phyloP scores from a whole-genome alignment of 1,140 invertebrate species.

The Leptinotarsa defecta region DNA sequence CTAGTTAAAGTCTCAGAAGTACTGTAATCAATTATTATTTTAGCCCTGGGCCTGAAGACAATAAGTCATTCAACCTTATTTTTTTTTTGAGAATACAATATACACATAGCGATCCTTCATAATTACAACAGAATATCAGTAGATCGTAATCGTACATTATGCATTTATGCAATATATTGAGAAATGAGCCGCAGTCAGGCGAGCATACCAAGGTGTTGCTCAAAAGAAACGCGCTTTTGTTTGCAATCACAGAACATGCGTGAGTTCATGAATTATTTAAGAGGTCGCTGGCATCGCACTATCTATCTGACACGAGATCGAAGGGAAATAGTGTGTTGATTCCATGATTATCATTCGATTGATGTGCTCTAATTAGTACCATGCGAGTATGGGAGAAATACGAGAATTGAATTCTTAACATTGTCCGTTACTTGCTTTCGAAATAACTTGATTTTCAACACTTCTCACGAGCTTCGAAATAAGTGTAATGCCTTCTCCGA shows the following conservation, averaged over 20 bases:
- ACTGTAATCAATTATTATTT: too few species aligned
- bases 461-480: neutral
- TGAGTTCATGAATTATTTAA: constrained; percentile 22
- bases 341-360: constrained; percentile 1
- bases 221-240: constrained; percentile 15
- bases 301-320: constrained; percentile 1
- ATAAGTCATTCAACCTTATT: too few species aligned
- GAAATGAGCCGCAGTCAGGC: constrained; percentile 27
- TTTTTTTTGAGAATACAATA: too few species aligned
- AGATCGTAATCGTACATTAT: neutral
- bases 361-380: neutral
- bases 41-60: too few species aligned
- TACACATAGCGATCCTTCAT: too few species aligned
- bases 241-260: constrained; percentile 28
- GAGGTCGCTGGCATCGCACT: constrained; percentile 1
- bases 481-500: neutral
- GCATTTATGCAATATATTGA: constrained; percentile 24
- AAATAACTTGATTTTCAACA: neutral
- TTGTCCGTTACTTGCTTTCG: neutral
- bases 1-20: too few species aligned
- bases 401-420: neutral
- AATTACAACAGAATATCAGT: too few species aligned
- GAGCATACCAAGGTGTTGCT: constrained; percentile 1
- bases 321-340: constrained; percentile 8
- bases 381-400: neutral